Evolutionary conservation across 2,888 invertebrate genomes (phyloP), one percentile per base, ranked within the genome.

Genomic region (Euzetes globulus): DNA sequence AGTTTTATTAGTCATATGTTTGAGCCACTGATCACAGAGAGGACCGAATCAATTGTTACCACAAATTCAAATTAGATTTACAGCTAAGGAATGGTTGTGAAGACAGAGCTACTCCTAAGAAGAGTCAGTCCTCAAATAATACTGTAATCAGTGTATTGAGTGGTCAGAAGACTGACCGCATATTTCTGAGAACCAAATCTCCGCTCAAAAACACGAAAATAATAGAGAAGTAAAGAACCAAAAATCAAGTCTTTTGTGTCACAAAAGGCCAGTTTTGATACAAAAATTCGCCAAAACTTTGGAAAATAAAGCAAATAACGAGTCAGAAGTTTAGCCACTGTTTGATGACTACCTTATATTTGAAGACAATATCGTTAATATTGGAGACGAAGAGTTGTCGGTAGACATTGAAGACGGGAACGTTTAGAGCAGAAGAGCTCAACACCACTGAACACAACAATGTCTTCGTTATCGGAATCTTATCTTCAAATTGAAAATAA

Each of bases 151-250:
- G 50, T 60, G 71, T 55, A 15, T 22, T n/a, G 22, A n/a, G n/a
- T n/a, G 22, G n/a, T 52, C 13, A n/a, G 15, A 37, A 52, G 22
- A 80, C 82, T 80, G 78, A 83, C 83, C 47, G 83, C 81, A 80
- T 85, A 86, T 79, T 85, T 85, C 76, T 82, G 82, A 25, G 85
- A 85, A 17, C 86, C 86, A 82, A 84, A 85, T 76, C 85, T 79
- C 77, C 85, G 80, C 79, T 86, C 86, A 82, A 86, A 85, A 75
- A 86, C 82, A 77, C 85, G 81, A 78, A 85, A 85, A 78, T 85
- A 85, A 80, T 85, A 86, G 71, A 86, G 81, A 27, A 86, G 82
- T 45, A 86, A 79, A 25, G 83, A 83, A 47, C 85, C 85, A 78
- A 85, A 83, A 33, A 86, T 80, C 47, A 86, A 78, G 79, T 86